phyloP scores from a whole-genome alignment of 35 echinoderm and acorn worm genomes.

The Apostichopus californicus region DNA sequence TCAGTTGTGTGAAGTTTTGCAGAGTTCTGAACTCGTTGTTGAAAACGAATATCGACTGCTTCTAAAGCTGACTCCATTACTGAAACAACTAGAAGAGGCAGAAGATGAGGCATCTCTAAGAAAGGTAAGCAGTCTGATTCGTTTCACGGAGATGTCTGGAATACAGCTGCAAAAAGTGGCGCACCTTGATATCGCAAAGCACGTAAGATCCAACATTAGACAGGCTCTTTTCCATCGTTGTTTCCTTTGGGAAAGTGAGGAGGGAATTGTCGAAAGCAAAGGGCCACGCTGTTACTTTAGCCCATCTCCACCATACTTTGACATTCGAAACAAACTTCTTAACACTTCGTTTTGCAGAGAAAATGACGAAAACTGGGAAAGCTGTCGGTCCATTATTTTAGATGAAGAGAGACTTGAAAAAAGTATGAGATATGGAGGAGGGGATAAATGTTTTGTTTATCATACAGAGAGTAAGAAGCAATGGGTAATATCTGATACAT shows the following conservation, averaged over 20 bases:
- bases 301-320: constrained; percentile 8
- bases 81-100: neutral
- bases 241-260: neutral
- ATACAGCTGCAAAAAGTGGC: constrained; percentile 26
- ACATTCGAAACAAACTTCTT: neutral
- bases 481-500: neutral
- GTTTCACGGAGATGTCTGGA: constrained; percentile 32
- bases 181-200: neutral
- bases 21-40: constrained; percentile 7
- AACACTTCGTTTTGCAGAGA: neutral
- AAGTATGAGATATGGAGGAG: too few relatives aligned
- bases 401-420: neutral
- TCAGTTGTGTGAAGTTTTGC: neutral
- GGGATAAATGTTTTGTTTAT: neutral
- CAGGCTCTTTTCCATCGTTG: constrained; percentile 16
- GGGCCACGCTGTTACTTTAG: constrained; percentile 4
- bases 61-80: neutral
- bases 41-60: constrained; percentile 24
- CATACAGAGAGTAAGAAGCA: neutral
- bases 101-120: neutral
- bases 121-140: neutral
- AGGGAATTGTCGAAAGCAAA: neutral
- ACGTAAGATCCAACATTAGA: neutral
- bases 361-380: neutral
- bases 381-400: neutral